Conservation (phyloP, 2,888 invertebrate species). For the Eupithecia pulchellata region DNA sequence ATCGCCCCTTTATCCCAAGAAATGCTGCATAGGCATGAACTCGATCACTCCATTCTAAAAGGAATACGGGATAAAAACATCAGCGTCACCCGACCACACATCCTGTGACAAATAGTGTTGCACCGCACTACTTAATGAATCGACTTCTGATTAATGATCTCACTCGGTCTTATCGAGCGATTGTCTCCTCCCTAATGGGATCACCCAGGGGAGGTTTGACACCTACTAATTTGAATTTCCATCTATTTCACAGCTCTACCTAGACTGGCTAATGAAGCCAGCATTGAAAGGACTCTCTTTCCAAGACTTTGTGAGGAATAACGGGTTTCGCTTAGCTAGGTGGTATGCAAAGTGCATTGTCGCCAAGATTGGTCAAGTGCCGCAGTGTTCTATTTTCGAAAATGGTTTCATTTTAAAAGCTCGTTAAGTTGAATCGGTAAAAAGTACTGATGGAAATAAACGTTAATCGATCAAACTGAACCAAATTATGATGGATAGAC, state of each 20-base stretch:
- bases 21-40: constrained; percentile 6
- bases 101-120: constrained; percentile 77
- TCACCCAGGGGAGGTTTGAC: constrained; percentile 55
- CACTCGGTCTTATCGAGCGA: constrained; percentile 71
- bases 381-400: constrained; percentile 57
- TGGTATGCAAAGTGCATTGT: constrained; percentile 44
- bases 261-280: constrained; percentile 26
- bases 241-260: constrained; percentile 41
- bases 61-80: constrained; percentile 40
- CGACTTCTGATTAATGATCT: constrained; percentile 80
- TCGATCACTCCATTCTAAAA: constrained; percentile 27
- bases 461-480: constrained; percentile 24
- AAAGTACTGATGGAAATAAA: constrained; percentile 5
- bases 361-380: constrained; percentile 53
- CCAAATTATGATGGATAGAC: constrained; percentile 38
- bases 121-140: constrained; percentile 72
- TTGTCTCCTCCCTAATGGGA: constrained; percentile 77
- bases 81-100: constrained; percentile 61
- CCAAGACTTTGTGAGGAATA: neutral
- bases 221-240: constrained; percentile 35
- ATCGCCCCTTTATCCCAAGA: constrained; percentile 11
- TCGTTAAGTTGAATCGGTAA: neutral
- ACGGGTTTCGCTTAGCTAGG: constrained; percentile 18
- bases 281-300: neutral
- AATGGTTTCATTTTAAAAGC: constrained; percentile 55